Evolutionary conservation across 2,888 invertebrate genomes (phyloP), one percentile per base, ranked within the genome.

Genomic region (Cecidostiba fungosa): DNA sequence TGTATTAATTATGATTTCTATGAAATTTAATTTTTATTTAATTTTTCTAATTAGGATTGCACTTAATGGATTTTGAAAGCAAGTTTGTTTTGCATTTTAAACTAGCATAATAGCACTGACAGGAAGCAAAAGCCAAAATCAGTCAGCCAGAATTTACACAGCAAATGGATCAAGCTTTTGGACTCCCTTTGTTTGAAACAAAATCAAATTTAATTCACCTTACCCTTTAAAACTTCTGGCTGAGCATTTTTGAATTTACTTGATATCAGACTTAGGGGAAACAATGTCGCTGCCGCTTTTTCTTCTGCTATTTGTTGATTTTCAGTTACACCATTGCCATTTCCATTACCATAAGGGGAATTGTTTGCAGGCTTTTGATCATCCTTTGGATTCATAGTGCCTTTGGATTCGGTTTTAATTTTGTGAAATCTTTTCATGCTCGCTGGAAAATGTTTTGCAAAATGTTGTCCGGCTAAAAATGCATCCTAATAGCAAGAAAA

Each of bases 391-490:
- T n/a, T n/a, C n/a, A 93, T 92, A 3, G 91, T 92, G n/a, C 88
- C 86, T 23, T 78, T 26, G 19, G 88, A 80, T 84, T 94, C 94
- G 69, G 92, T 90, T 88, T 93, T 91, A 0, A 94, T 89, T 88
- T 94, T 93, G 82, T 93, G 91, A 85, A 95, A 90, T 19, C 95
- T 89, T 5, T 90, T 89, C 90, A 94, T 91, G 86, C 94, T 94
- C 3, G 94, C 91, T 90, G 94, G 94, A 93, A 94, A 91, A 95
- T 97, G 87, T 95, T 95, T 95, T 3, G 96, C 96, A 92, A 97
- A 97, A 90, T 96, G 95, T 92, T 96, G 95, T 3, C 97, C 97
- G 0, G 97, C 97, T 80, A 95, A 93, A 91, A 91, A 94, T 88
- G 92, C 94, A 89, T 94, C 93, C 94, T 94, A 87, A 36, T 89